Base-by-base conservation (phyloP, 1,140 invertebrate species). In the Diorhabda sublineata region DNA sequence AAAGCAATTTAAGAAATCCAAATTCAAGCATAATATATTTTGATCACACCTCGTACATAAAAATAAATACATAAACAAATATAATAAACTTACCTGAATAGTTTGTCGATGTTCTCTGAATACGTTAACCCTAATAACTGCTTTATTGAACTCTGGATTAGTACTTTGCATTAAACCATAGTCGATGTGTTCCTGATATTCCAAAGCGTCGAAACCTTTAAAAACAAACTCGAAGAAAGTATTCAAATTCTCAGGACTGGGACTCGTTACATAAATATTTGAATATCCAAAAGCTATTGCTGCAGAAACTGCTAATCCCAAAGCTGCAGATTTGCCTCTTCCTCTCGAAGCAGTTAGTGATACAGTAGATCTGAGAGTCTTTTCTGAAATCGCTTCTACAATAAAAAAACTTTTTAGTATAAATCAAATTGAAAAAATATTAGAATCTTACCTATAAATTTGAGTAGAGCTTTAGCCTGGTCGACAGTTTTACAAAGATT, bases 141-240 rank as follows among this genome's bases (percentile, higher is more conserved):
- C 96, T 84, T 99, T 98, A 80, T 98, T 97, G 79, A 96, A 97
- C 71, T 99, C 96, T 0, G 92, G 92, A 84, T 99, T 97, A 1
- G 94, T 95, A 0, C 96, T 98, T 77, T 97, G 91, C n/a, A 98
- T 88, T 42, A 98, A 88, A 70, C 94, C 94, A 83, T 98, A 99
- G 82, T 99, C 97, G 6, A 94, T 87, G 80, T 99, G 96, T 83
- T 99, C 97, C 83, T 98, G 92, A 84, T 98, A 99, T 69, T 94
- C 90, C 59, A 99, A 83, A 0, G 91, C 93, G 83, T 98, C 95
- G 78, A 99, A 94, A 2, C 98, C 92, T 87, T 98, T 99, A 52
- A 98, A 90, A 11, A 98, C 86, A 83, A 99, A 99, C 79, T 99
- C 94, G 84, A 99, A 99, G 2, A 99, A 83, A 0, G 97, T 99